phyloP scores from a whole-genome alignment of 2,797 vertebrate genomes.

The Gouania willdenowi region DNA sequence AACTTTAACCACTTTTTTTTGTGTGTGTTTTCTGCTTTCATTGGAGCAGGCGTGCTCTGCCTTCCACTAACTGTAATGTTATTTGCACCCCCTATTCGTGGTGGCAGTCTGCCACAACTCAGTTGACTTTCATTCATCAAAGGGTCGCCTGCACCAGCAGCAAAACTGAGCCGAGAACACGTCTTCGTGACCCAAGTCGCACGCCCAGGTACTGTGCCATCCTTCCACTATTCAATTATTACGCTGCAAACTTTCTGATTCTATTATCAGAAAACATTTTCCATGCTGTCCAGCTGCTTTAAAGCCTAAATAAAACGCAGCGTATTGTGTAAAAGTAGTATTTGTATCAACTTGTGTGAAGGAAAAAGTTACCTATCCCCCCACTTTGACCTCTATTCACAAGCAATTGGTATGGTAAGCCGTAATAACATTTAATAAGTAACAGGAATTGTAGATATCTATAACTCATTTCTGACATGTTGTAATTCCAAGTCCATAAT shows the following conservation, averaged over 20 bases:
- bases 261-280: slow-evolving; percentile 16
- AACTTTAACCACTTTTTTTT: slow-evolving; percentile 13
- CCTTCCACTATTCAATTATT: no score
- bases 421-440: no score
- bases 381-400: slow-evolving; percentile 53
- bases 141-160: slow-evolving; percentile 41
- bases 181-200: slow-evolving; percentile 72
- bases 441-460: no score
- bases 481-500: no score
- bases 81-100: slow-evolving; percentile 64
- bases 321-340: slow-evolving; percentile 11
- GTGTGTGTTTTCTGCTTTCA: slow-evolving; percentile 47
- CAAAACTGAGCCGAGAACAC: slow-evolving; percentile 66
- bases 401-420: no score
- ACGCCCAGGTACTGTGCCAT: slow-evolving; percentile 59
- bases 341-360: slow-evolving; percentile 32
- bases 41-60: slow-evolving; percentile 45
- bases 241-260: slow-evolving; percentile 43
- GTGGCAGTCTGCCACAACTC: slow-evolving; percentile 71
- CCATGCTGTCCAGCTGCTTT: not conserved
- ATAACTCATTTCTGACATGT: no score
- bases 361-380: slow-evolving; percentile 40
- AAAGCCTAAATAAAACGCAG: not conserved
- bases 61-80: slow-evolving; percentile 58
- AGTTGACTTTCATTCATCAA: slow-evolving; percentile 83